phyloP scores from a whole-genome alignment of 2,888 invertebrate genomes.

The Cabera pusaria region DNA sequence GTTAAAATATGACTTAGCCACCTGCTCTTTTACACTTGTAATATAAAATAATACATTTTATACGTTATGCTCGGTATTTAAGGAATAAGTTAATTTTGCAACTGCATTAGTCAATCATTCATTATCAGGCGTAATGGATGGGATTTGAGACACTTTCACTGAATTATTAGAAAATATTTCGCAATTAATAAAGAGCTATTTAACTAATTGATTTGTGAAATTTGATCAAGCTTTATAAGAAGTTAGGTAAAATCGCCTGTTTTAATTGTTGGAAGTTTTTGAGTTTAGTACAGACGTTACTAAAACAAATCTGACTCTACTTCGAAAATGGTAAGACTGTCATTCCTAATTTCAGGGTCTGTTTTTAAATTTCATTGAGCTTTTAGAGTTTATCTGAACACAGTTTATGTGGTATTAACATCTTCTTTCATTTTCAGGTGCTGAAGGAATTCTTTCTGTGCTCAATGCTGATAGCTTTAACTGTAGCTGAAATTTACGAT shows the following conservation, averaged over 20 bases:
- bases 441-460: slow-evolving; percentile 14
- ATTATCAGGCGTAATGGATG: slow-evolving; percentile 3
- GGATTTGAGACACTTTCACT: slow-evolving; percentile 3
- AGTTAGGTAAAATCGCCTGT: not conserved
- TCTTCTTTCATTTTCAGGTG: slow-evolving; percentile 22
- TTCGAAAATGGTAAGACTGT: slow-evolving; percentile 12
- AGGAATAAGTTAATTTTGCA: slow-evolving; percentile 9
- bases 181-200: slow-evolving; percentile 3
- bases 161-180: slow-evolving; percentile 19
- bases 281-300: not conserved
- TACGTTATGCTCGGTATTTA: too few relatives aligned
- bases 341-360: not conserved
- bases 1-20: too few relatives aligned
- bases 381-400: too few relatives aligned
- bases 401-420: too few relatives aligned
- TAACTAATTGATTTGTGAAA: slow-evolving; percentile 3
- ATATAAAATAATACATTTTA: too few relatives aligned
- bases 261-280: slow-evolving; percentile 2
- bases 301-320: not conserved
- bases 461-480: slow-evolving; percentile 28
- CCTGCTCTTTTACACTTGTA: too few relatives aligned
- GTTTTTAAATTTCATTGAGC: too few relatives aligned
- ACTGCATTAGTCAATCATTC: slow-evolving; percentile 15
- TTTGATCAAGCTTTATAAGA: slow-evolving; percentile 12
- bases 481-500: slow-evolving; percentile 30